Percentiles rank a stretch among this genome's conserved stretches.
Conservation (phyloP, 1,140 invertebrate species). For the Dreissena polymorpha region DNA sequence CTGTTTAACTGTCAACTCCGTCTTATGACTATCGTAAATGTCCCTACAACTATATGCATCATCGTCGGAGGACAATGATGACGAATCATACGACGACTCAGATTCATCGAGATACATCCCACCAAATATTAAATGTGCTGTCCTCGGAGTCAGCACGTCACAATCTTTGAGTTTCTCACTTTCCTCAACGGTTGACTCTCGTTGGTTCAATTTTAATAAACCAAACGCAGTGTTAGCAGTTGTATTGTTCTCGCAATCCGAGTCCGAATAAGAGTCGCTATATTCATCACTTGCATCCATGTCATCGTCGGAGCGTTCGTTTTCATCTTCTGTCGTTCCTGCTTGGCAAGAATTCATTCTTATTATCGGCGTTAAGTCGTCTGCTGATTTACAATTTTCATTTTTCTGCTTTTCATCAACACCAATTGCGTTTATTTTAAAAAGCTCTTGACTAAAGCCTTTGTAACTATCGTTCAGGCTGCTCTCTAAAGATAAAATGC, state of each 20-base stretch:
- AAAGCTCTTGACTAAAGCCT: slow-evolving; percentile 27
- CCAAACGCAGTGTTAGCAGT: no score
- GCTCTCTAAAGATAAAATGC: slow-evolving; percentile 2
- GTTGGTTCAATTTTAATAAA: no score
- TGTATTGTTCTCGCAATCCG: slow-evolving; percentile 23
- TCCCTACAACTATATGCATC: background rate
- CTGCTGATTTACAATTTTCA: background rate
- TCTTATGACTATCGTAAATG: background rate
- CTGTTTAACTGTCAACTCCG: slow-evolving; percentile 4
- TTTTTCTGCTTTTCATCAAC: background rate
- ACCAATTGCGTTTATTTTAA: slow-evolving; percentile 2
- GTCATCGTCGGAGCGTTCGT: background rate
- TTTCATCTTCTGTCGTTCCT: slow-evolving; percentile 4
- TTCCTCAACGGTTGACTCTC: background rate
- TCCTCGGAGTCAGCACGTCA: slow-evolving; percentile 31
- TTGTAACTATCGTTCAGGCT: slow-evolving; percentile 27
- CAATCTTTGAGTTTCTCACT: background rate
- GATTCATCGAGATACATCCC: slow-evolving; percentile 35
- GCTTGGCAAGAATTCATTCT: slow-evolving; percentile 6
- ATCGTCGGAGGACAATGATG: background rate
- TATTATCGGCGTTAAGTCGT: background rate
- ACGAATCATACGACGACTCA: background rate
- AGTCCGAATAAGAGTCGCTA: slow-evolving; percentile 37
- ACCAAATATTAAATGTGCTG: slow-evolving; percentile 15
- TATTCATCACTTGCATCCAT: slow-evolving; percentile 52